Percentiles rank a stretch among this genome's conserved stretches.
These are phyloP conservation scores for Cataglyphis albicans DNA, from an alignment of 2,888 invertebrate genomes.

Conservation along the genomic window DNA sequence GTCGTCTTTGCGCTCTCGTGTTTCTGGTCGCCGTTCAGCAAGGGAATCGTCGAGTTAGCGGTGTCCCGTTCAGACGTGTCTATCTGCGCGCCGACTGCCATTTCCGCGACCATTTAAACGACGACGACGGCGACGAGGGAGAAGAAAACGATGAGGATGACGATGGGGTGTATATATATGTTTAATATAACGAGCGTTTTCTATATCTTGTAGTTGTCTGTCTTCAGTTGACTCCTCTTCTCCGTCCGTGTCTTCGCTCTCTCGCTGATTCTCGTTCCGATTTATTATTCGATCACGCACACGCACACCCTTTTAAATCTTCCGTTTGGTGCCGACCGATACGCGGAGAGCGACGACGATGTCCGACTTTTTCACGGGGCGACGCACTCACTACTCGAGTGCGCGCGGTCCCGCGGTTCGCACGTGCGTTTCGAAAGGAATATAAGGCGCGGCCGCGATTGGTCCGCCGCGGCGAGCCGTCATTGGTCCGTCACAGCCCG, in stretches of 20 bases:
- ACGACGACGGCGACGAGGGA: slow-evolving; percentile 18
- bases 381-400: slow-evolving; percentile 70
- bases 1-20: slow-evolving; percentile 55
- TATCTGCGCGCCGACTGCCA: slow-evolving; percentile 86
- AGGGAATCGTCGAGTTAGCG: slow-evolving; percentile 79
- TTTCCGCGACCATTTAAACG: slow-evolving; percentile 62
- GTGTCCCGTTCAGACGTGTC: slow-evolving; percentile 76
- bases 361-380: slow-evolving; percentile 69
- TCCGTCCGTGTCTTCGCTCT: not conserved
- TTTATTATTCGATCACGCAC: slow-evolving; percentile 59
- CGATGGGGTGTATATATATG: not conserved
- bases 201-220: not conserved
- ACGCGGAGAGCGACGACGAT: slow-evolving; percentile 57
- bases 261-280: slow-evolving; percentile 23
- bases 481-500: not conserved
- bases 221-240: slow-evolving; percentile 1
- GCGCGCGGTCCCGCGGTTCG: slow-evolving; percentile 71
- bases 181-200: not conserved
- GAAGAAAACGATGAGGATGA: not conserved
- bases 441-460: slow-evolving; percentile 68
- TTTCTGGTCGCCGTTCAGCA: slow-evolving; percentile 80
- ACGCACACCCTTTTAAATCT: slow-evolving; percentile 64
- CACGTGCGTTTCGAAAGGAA: slow-evolving; percentile 81
- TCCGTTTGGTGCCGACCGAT: slow-evolving; percentile 25
- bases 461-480: not conserved